Conservation (phyloP, 2,113 vertebrate species). For the Apteryx mantelli region DNA sequence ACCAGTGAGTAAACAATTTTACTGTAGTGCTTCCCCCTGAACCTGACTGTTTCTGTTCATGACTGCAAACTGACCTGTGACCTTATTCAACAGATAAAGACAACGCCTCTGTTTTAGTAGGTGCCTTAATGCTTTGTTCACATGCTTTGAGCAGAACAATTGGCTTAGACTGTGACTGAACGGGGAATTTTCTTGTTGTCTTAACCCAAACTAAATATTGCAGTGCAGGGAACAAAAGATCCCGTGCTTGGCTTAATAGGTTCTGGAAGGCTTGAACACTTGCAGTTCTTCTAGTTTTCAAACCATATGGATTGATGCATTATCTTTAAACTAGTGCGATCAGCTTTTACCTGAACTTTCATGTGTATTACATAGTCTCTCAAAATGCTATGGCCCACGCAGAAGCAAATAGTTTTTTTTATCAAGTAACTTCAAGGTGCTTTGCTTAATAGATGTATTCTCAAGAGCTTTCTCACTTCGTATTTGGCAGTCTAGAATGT, state of each 20-base stretch:
- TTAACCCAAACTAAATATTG: neutral
- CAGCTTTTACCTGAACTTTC: neutral
- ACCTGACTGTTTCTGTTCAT: neutral
- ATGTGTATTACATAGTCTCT: neutral
- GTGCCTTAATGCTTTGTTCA: neutral
- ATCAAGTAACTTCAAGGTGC: neutral
- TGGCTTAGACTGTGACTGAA: neutral
- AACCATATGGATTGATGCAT: neutral
- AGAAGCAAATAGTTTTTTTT: neutral
- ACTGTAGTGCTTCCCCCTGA: neutral
- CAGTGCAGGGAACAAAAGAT: neutral
- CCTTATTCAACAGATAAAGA: neutral
- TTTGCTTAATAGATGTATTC: neutral
- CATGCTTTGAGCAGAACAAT: neutral
- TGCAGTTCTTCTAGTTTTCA: neutral
- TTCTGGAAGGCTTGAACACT: neutral
- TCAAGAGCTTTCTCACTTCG: neutral
- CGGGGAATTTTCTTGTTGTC: neutral
- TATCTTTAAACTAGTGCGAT: neutral
- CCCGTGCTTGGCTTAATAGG: neutral
- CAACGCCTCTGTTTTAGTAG: neutral
- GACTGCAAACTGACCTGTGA: neutral
- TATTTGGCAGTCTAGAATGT: neutral
- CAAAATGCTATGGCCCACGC: neutral
- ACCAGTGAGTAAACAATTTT: conserved; percentile 88